Conservation (phyloP, 2,797 vertebrate species). For the Cynodonichthys magdalenae region DNA sequence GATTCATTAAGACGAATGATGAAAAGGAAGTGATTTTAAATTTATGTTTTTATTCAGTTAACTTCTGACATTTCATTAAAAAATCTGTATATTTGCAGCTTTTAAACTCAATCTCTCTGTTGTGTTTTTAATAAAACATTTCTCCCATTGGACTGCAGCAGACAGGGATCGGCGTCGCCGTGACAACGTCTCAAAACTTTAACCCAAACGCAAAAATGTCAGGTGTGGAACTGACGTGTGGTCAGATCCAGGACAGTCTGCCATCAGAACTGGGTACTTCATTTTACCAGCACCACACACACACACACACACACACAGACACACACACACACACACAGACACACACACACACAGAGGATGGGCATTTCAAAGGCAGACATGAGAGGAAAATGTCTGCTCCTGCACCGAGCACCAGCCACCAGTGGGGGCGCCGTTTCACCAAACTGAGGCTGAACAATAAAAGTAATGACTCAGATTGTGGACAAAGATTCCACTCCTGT, state of each 20-base stretch:
- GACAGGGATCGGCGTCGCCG: conserved; percentile 67
- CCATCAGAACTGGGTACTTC: conserved; percentile 57
- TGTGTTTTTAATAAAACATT: conserved; percentile 33
- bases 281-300: conserved; percentile 60
- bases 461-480: conserved; percentile 67
- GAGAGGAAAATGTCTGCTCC: conserved; percentile 79
- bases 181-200: no score
- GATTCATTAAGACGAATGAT: no score
- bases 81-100: no score
- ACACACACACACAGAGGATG: conserved; percentile 46
- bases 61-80: no score
- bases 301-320: conserved; percentile 7
- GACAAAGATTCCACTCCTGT: conserved; percentile 66
- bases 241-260: no score
- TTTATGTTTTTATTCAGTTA: not conserved
- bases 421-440: conserved; percentile 64
- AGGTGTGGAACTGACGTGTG: no score
- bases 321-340: no score
- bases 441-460: conserved; percentile 62
- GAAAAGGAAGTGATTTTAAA: not conserved
- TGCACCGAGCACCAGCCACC: conserved; percentile 35
- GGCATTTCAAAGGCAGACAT: conserved; percentile 76
- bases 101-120: no score
- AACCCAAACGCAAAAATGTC: no score
- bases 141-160: conserved; percentile 68